Evolutionary conservation across 2,113 vertebrate genomes (phyloP), one percentile per base, ranked within the genome.

Genomic region (Anoplopoma fimbria): DNA sequence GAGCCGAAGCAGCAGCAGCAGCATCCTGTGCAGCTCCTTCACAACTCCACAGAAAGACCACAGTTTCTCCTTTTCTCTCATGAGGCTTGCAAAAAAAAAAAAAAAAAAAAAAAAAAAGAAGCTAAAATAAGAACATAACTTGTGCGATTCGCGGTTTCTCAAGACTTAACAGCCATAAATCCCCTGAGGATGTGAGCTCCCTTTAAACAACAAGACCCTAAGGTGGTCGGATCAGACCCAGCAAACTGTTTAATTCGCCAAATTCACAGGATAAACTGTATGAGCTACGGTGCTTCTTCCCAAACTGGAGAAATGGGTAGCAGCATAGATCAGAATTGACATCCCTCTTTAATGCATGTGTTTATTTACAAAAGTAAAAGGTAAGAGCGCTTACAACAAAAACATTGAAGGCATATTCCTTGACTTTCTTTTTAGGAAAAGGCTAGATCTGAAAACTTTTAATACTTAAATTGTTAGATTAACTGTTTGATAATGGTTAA

Each of bases 141-240:
- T 75, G 70, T 77, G 82, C 78, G 79, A 81, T 75, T 85, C 9
- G 1, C 40, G 53, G 55, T 83, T 60, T 87, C 27, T 83, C 81
- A 81, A 84, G 81, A 77, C 72, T 75, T 73, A 67, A 81, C 73
- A 86, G 62, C 36, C 2, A 2, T 57, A 57, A 72, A 61, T 53
- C 74, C 53, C 23, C 62, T 1, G 42, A 76, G 75, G 63, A 65
- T 9, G 25, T 34, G 25, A 2, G 17, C 42, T 84, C 80, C 47
- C 45, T 72, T 76, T 77, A 51, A 84, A 79, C 70, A 64, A 60
- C 45, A 38, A 81, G 21, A 62, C 67, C 36, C 38, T 1, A 8
- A n/a, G 57, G 73, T 63, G 83, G 60, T 82, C 75, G 1, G 72
- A 70, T 84, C 57, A 73, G 42, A 82, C 62, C 51, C 29, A 58